phyloP scores from a whole-genome alignment of 2,113 vertebrate genomes.

The Serinus canaria region DNA sequence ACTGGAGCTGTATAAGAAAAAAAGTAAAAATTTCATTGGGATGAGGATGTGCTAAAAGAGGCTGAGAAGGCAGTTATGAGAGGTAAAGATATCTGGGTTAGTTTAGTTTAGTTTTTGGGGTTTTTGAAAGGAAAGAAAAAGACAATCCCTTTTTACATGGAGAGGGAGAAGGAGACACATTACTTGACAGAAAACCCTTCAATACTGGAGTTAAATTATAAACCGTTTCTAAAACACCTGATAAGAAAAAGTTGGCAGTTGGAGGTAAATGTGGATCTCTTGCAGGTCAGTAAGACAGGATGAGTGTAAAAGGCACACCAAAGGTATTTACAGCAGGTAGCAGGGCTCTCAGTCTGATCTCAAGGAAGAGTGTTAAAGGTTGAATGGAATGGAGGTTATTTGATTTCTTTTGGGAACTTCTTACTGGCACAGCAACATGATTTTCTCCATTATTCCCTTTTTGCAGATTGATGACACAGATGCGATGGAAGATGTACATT shows the following conservation, averaged over 20 bases:
- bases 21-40: neutral
- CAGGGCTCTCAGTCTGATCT: neutral
- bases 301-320: neutral
- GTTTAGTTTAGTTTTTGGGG: neutral
- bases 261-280: neutral
- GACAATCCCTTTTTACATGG: neutral
- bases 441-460: neutral
- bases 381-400: neutral
- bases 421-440: neutral
- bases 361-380: neutral
- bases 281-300: neutral
- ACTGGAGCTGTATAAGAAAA: neutral
- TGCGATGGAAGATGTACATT: constrained; percentile 95
- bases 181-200: neutral
- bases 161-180: neutral
- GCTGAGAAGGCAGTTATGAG: neutral
- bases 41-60: neutral
- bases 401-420: neutral
- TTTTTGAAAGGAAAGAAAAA: too few relatives aligned
- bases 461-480: constrained; percentile 96
- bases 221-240: neutral
- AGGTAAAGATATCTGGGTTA: neutral
- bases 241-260: neutral
- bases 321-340: neutral
- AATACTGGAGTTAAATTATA: neutral